Percentiles rank a stretch among this genome's conserved stretches.
These are phyloP conservation scores for Malacosoma neustria DNA, from an alignment of 2,888 invertebrate genomes.

Conservation along the genomic window DNA sequence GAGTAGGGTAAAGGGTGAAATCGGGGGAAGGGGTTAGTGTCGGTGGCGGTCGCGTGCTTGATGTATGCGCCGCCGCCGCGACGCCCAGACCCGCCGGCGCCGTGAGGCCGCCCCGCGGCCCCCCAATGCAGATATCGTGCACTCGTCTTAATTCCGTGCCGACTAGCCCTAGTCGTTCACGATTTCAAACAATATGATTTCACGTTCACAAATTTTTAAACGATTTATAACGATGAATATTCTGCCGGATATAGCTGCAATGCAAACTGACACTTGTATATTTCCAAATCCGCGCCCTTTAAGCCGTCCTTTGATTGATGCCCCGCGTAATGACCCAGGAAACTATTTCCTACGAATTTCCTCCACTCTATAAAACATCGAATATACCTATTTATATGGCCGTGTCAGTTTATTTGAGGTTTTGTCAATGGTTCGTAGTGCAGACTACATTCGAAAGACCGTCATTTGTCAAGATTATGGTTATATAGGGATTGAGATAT, in stretches of 20 bases:
- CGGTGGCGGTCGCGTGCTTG: slow-evolving; percentile 57
- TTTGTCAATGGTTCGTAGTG: slow-evolving; percentile 61
- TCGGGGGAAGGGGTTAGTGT: slow-evolving; percentile 15
- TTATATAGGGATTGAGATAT: slow-evolving; percentile 64
- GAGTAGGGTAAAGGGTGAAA: slow-evolving; percentile 22
- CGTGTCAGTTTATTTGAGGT: slow-evolving; percentile 64
- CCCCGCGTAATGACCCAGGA: slow-evolving; percentile 63
- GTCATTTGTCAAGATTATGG: slow-evolving; percentile 72
- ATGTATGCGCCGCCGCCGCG: slow-evolving; percentile 70
- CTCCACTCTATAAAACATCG: slow-evolving; percentile 71
- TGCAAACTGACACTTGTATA: slow-evolving; percentile 30
- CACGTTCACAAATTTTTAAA: slow-evolving; percentile 30
- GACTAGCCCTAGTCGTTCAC: slow-evolving; percentile 31
- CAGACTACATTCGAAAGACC: slow-evolving; percentile 62
- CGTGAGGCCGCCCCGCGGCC: slow-evolving; percentile 56
- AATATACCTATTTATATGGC: slow-evolving; percentile 70
- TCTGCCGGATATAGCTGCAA: slow-evolving; percentile 18
- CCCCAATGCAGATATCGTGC: slow-evolving; percentile 70
- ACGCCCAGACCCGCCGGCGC: slow-evolving; percentile 68
- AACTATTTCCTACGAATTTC: slow-evolving; percentile 73
- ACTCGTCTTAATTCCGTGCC: slow-evolving; percentile 33
- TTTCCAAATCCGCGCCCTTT: slow-evolving; percentile 36
- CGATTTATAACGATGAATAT: slow-evolving; percentile 4
- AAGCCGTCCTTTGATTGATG: slow-evolving; percentile 63
- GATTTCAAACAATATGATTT: slow-evolving; percentile 24